A percentile compares a stretch with the other conserved stretches of the same genome.
These are phyloP conservation scores for Cremastinae sp. DNA, from an alignment of 2,888 invertebrate species.

Conservation along the genomic window DNA sequence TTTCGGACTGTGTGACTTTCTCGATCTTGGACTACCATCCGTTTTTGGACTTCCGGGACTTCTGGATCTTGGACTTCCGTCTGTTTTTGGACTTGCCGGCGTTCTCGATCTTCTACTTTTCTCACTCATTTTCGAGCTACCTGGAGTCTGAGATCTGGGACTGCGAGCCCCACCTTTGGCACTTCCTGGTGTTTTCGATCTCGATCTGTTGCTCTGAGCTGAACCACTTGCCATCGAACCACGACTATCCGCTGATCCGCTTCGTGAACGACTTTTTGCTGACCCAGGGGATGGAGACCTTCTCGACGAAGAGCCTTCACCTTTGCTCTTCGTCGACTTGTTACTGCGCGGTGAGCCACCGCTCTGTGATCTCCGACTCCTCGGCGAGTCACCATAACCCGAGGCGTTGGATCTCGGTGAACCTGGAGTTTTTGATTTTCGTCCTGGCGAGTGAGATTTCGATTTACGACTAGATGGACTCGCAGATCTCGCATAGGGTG, in stretches of 20 bases:
- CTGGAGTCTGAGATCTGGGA: slow-evolving; percentile 52
- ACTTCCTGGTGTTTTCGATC: slow-evolving; percentile 57
- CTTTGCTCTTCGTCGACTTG: slow-evolving; percentile 64
- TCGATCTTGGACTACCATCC: slow-evolving; percentile 53
- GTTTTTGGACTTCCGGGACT: slow-evolving; percentile 61
- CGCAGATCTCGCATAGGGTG: slow-evolving; percentile 71
- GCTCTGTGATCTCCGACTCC: slow-evolving; percentile 68
- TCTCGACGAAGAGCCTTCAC: slow-evolving; percentile 73
- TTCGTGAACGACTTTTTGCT: slow-evolving; percentile 64
- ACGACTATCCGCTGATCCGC: slow-evolving; percentile 63
- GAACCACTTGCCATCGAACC: slow-evolving; percentile 62
- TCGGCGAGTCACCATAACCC: slow-evolving; percentile 70
- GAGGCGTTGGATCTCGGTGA: slow-evolving; percentile 69
- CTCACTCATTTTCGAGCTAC: slow-evolving; percentile 53
- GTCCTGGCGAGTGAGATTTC: slow-evolving; percentile 74
- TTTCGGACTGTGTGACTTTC: slow-evolving; percentile 66
- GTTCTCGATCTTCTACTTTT: slow-evolving; percentile 54
- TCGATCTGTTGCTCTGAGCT: slow-evolving; percentile 63
- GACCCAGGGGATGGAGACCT: slow-evolving; percentile 71
- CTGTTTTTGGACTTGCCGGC: slow-evolving; percentile 51
- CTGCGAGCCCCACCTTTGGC: slow-evolving; percentile 11
- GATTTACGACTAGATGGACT: slow-evolving; percentile 66
- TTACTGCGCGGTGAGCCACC: slow-evolving; percentile 63
- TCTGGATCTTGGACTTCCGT: slow-evolving; percentile 61
- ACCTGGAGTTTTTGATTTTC: slow-evolving; percentile 75